Conservation (phyloP, 2,113 vertebrate genomes). For the Takifugu flavidus region DNA sequence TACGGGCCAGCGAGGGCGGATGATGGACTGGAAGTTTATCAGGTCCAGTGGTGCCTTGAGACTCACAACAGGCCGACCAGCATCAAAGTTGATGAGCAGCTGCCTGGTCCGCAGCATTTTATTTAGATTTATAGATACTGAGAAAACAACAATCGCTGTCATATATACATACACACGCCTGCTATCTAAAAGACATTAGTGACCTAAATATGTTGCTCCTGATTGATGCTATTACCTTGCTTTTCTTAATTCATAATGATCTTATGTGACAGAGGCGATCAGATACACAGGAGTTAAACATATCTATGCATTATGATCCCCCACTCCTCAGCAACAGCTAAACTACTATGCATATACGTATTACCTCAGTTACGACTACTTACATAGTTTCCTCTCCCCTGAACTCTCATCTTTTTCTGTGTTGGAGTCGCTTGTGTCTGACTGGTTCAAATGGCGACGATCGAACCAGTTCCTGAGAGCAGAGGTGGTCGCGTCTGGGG, state of each 20-base stretch:
- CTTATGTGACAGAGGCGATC: background rate
- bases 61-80: conserved; percentile 52
- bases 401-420: conserved; percentile 53
- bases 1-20: conserved; percentile 78
- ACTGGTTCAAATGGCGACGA: conserved; percentile 28
- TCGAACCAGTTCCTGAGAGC: conserved; percentile 47
- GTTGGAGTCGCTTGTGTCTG: conserved; percentile 48
- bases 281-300: background rate
- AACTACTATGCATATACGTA: background rate
- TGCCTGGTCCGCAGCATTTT: conserved; percentile 72
- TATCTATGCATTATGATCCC: background rate
- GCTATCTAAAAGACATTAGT: conserved; percentile 2
- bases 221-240: conserved; percentile 13
- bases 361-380: conserved; percentile 19
- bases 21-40: conserved; percentile 61
- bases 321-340: too few species aligned
- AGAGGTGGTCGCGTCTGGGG: conserved; percentile 6
- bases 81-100: conserved; percentile 65
- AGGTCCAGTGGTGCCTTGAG: conserved; percentile 76
- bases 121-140: conserved; percentile 63
- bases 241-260: conserved; percentile 29
- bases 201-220: conserved; percentile 7
- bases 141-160: conserved; percentile 15
- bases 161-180: background rate
- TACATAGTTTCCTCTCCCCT: conserved; percentile 61